phyloP scores from a whole-genome alignment of 2,888 invertebrate species.

The Geotrupes spiniger region DNA sequence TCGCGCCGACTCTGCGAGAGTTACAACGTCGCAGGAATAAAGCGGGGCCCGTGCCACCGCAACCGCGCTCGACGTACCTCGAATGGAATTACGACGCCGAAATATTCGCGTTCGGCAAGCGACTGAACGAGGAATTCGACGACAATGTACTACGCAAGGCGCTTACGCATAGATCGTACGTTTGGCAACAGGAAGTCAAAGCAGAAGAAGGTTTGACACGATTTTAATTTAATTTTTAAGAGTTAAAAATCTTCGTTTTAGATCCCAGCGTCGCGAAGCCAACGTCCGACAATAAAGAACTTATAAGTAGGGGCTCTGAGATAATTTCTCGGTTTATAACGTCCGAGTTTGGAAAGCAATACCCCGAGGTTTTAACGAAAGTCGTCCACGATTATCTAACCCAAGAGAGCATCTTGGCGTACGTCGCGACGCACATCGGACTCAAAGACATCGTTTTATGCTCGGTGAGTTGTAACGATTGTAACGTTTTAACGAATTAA shows the following conservation, averaged over 20 bases:
- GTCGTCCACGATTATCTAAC: conserved; percentile 65
- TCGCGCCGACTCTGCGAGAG: conserved; percentile 65
- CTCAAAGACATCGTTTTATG: conserved; percentile 78
- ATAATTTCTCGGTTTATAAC: conserved; percentile 66
- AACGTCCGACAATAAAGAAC: conserved; percentile 61
- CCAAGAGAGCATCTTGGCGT: conserved; percentile 63
- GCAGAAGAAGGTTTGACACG: conserved; percentile 44
- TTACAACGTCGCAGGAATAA: conserved; percentile 59
- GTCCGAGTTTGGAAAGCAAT: conserved; percentile 63
- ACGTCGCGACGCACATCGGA: conserved; percentile 74
- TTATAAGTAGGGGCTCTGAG: conserved; percentile 66
- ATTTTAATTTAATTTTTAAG: too few species aligned
- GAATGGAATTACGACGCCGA: conserved; percentile 90
- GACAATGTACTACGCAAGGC: conserved; percentile 67
- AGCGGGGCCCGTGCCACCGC: conserved; percentile 52
- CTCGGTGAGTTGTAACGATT: conserved; percentile 58
- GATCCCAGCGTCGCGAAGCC: conserved; percentile 38
- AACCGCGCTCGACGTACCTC: conserved; percentile 61
- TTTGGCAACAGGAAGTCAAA: conserved; percentile 66
- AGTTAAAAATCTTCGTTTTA: conserved; percentile 4
- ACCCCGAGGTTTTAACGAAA: conserved; percentile 74
- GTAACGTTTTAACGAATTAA: conserved; percentile 12
- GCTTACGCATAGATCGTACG: conserved; percentile 76
- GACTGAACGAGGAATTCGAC: conserved; percentile 82
- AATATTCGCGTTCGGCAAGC: conserved; percentile 80